Conservation (phyloP, 2,113 vertebrate species). For the Mastomys coucha region DNA sequence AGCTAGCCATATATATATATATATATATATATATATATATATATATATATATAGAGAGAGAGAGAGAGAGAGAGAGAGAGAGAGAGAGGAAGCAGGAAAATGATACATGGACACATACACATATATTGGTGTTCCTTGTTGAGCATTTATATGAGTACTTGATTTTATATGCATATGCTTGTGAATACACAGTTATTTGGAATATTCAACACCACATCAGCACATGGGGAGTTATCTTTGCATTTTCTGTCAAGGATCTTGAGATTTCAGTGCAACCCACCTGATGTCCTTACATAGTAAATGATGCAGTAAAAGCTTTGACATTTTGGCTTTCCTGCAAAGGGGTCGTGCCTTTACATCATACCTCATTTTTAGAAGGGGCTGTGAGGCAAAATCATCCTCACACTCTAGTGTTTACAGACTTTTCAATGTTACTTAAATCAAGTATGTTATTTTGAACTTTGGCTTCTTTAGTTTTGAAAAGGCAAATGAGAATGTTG, state of each 20-base stretch:
- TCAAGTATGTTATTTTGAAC: background rate
- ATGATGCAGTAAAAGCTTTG: background rate
- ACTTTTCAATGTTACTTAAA: background rate
- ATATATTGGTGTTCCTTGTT: too few species aligned
- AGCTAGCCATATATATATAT: background rate
- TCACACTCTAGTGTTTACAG: background rate
- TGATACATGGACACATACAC: background rate
- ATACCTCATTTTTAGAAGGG: background rate
- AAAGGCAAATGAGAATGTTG: background rate
- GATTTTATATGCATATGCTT: background rate
- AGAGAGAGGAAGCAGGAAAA: background rate
- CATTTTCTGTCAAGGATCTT: background rate
- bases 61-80: too few species aligned
- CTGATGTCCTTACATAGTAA: background rate
- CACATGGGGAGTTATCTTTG: background rate
- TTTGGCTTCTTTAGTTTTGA: constrained; percentile 45
- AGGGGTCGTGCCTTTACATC: background rate
- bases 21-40: too few species aligned
- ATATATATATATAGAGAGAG: too few species aligned
- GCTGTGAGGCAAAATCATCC: background rate
- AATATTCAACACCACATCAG: background rate
- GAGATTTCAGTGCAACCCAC: background rate
- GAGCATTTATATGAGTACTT: background rate
- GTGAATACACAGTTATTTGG: background rate
- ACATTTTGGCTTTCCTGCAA: background rate